Evolutionary conservation across 2,888 invertebrate species (phyloP).

Genomic region (Hetaerina titia): DNA sequence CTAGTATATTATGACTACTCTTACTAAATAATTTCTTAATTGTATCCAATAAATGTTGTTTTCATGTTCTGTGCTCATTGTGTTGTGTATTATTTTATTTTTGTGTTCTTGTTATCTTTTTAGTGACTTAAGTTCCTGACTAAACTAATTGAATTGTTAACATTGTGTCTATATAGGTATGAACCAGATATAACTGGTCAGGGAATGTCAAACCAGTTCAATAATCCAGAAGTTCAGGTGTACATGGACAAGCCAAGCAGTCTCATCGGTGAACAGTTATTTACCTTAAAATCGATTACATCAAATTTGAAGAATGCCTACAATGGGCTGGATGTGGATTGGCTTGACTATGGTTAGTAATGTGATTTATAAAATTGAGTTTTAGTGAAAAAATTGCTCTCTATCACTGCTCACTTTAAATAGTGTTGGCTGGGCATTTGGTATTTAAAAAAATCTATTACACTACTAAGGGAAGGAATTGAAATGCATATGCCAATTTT

Average conservation of each 20-base stretch:
- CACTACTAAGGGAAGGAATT: no score
- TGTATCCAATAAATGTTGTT: no score
- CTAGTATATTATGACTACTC: no score
- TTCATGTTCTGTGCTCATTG: no score
- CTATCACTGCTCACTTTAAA: neutral
- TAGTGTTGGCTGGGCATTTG: no score
- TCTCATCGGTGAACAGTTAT: conserved; percentile 85
- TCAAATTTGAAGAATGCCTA: conserved; percentile 92
- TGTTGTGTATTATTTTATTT: no score
- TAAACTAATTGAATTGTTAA: no score
- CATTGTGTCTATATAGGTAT: conserved; percentile 79
- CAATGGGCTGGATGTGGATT: conserved; percentile 94
- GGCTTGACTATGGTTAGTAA: conserved; percentile 83
- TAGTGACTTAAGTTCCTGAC: no score
- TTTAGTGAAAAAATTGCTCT: neutral
- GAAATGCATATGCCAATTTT: no score
- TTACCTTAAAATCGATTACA: conserved; percentile 87
- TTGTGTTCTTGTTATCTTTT: no score
- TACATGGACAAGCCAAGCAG: conserved; percentile 76
- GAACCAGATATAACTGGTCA: conserved; percentile 83
- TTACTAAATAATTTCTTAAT: no score
- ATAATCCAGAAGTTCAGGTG: conserved; percentile 83
- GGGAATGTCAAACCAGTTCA: conserved; percentile 83
- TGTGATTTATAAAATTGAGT: neutral
- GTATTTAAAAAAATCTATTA: no score